A percentile compares a stretch with the other conserved stretches of the same genome.
These are phyloP conservation scores for Damaliscus lunatus DNA, from an alignment of 2,113 vertebrate genomes.

Conservation along the genomic window DNA sequence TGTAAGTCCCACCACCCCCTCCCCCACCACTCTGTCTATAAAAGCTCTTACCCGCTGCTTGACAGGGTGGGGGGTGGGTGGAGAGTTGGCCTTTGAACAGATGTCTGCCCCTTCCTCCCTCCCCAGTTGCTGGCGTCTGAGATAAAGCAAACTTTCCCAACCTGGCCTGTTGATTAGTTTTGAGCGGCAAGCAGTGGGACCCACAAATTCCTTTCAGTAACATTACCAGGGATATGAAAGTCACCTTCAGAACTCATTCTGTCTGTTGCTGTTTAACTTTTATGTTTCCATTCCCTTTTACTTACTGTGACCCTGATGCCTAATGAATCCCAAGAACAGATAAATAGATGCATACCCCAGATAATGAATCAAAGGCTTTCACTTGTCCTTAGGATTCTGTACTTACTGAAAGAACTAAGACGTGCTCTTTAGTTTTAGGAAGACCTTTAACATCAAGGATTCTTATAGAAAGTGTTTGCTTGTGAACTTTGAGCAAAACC, in stretches of 20 bases:
- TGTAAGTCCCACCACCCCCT: background rate
- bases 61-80: background rate
- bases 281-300: background rate
- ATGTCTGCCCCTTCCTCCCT: background rate
- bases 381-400: background rate
- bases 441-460: background rate
- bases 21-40: background rate
- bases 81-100: background rate
- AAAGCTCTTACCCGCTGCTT: background rate
- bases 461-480: background rate
- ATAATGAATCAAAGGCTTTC: conserved; percentile 18
- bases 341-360: background rate
- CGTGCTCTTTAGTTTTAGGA: background rate
- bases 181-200: background rate
- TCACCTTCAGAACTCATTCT: background rate
- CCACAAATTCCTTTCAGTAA: background rate
- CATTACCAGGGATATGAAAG: background rate
- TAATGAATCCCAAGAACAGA: background rate
- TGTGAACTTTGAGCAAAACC: background rate
- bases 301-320: background rate
- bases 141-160: background rate
- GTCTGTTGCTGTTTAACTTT: background rate
- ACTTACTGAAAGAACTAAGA: background rate
- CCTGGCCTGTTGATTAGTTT: background rate
- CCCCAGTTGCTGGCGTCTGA: background rate